These are phyloP conservation scores for Phylloscopus trochilus DNA, from an alignment of 2,113 vertebrate genomes.

Conservation along the genomic window DNA sequence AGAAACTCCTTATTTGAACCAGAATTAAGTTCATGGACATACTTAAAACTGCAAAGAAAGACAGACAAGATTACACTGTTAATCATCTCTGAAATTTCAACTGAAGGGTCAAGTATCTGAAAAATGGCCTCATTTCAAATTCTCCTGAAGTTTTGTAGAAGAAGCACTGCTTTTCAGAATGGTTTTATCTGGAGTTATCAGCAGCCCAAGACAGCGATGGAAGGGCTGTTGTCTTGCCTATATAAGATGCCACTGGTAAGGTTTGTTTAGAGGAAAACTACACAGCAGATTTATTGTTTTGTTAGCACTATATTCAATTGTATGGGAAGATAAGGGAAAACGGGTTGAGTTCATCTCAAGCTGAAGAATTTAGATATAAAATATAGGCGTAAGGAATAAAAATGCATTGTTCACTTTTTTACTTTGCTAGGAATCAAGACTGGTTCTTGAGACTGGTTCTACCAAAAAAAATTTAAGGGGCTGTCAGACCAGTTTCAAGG, in stretches of 20 bases:
- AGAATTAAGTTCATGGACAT: not conserved
- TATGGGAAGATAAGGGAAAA: not conserved
- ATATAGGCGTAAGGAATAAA: not conserved
- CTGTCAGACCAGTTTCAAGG: not conserved
- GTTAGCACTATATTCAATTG: not conserved
- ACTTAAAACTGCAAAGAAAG: not conserved
- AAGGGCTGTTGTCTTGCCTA: not conserved
- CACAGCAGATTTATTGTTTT: not conserved
- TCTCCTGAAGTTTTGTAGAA: not conserved
- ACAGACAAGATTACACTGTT: not conserved
- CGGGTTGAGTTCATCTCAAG: not conserved
- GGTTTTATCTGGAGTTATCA: not conserved
- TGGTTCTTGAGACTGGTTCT: not conserved
- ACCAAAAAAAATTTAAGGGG: not conserved
- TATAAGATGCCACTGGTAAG: not conserved
- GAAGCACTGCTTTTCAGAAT: not conserved
- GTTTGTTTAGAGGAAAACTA: slow-evolving; percentile 7
- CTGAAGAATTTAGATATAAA: not conserved
- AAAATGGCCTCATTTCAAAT: not conserved
- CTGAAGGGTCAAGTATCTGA: not conserved
- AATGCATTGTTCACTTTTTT: not conserved
- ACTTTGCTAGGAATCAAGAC: not conserved
- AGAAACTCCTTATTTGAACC: not conserved
- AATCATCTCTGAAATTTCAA: not conserved
- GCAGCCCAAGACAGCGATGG: not conserved